Percentiles rank a stretch among this genome's conserved stretches.
phyloP scores from a whole-genome alignment of 2,797 vertebrate genomes.

The Anomalospiza imberbis region DNA sequence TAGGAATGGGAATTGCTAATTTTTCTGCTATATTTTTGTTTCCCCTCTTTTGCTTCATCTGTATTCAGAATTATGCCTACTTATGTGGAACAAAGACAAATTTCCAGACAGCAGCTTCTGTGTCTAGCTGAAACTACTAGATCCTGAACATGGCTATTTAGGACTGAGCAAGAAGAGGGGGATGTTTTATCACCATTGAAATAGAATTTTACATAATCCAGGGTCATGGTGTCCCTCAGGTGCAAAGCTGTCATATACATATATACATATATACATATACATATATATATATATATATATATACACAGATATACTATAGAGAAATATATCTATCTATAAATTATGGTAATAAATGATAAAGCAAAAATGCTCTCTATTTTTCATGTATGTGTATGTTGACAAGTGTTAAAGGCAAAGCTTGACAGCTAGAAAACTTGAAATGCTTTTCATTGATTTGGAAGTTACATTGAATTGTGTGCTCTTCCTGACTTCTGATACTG shows the following conservation, averaged over 20 bases:
- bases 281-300: no score
- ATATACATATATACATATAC: no score
- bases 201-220: background rate
- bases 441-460: background rate
- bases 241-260: background rate
- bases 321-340: background rate
- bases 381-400: background rate
- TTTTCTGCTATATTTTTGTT: background rate
- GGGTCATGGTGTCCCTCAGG: background rate
- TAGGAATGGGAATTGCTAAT: accelerated
- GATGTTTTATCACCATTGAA: background rate
- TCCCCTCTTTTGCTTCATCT: background rate
- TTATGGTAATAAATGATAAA: background rate
- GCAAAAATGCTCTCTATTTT: background rate
- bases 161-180: background rate
- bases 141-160: background rate
- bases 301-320: background rate
- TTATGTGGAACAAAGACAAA: background rate
- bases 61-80: background rate
- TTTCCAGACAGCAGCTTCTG: background rate
- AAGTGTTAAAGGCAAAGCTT: background rate
- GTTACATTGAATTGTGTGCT: background rate
- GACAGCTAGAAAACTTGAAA: background rate
- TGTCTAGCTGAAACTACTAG: background rate
- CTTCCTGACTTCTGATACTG: background rate